Evolutionary conservation across 1,140 invertebrate species (phyloP), one percentile per base, ranked within the genome.

Genomic region (Drosophila nigromelanica): DNA sequence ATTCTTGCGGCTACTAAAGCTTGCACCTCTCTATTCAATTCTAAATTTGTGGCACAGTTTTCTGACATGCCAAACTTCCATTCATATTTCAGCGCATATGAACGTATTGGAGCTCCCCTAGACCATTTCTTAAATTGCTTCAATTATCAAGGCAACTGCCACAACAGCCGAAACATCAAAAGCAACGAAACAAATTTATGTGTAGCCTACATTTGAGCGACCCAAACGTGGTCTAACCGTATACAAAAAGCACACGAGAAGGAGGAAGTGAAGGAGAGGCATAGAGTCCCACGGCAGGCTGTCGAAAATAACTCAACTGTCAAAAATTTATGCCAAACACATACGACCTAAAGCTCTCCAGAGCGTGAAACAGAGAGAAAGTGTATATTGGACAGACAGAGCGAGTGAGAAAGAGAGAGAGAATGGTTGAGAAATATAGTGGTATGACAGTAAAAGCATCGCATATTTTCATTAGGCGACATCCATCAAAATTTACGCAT

Each of bases 401-500:
- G 21, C 8, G 51, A 52, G 6, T 39, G 39, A 24, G 33, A 30
- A 6, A 50, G 39, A 43, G 33, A 10, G 24, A 47, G 40, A 11
- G 45, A 52, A 50, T 35, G 42, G 47, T 27, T 14, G 10, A 56
- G 43, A n/a, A 51, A 39, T 15, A 7, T 50, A 30, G 4, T 35
- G 50, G 30, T 52, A 18, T 52, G 50, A 52, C 50, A 61, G 67
- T n/a, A 40, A 47, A 33, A 59, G 35, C 52, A 43, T 59, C 68
- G 70, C 80, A 85, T 76, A 85, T 85, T 85, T 85, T 80, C 80
- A 85, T 80, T 77, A 85, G 69, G 68, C 61, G 74, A 85, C 76
- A 85, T 85, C 73, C 80, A 85, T 86, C 80, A 85, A 85, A 85
- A 85, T 85, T 85, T 61, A 86, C 81, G 77, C 81, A 86, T 80